phyloP scores from a whole-genome alignment of 2,797 vertebrate genomes.

The Cephalopachus bancanus region DNA sequence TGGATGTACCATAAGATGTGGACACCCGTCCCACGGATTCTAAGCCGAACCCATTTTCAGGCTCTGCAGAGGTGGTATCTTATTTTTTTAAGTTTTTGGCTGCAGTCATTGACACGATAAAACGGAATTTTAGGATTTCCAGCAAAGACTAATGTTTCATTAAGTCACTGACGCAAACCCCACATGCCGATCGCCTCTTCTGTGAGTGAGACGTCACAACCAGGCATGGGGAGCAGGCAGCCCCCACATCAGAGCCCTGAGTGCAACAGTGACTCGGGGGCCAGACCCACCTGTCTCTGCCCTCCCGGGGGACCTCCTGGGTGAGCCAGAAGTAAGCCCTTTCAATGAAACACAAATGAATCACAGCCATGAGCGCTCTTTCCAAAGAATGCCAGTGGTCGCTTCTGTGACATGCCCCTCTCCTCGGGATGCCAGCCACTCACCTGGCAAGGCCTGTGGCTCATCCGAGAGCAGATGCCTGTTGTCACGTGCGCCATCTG shows the following conservation, averaged over 20 bases:
- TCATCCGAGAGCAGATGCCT: slow-evolving; percentile 88
- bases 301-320: no score
- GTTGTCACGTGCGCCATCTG: slow-evolving; percentile 84
- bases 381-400: slow-evolving; percentile 58
- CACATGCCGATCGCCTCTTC: slow-evolving; percentile 68
- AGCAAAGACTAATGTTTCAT: slow-evolving; percentile 28
- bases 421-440: slow-evolving; percentile 86
- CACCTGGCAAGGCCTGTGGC: slow-evolving; percentile 86
- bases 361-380: slow-evolving; percentile 74
- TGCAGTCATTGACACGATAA: slow-evolving; percentile 18
- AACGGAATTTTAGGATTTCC: slow-evolving; percentile 60
- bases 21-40: slow-evolving; percentile 26
- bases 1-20: slow-evolving; percentile 49
- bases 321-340: not conserved
- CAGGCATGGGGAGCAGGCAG: slow-evolving; percentile 62
- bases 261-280: slow-evolving; percentile 62
- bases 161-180: slow-evolving; percentile 67
- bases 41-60: slow-evolving; percentile 32
- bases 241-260: slow-evolving; percentile 49
- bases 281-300: not conserved
- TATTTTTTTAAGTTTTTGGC: slow-evolving; percentile 17
- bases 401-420: slow-evolving; percentile 79
- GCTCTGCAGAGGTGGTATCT: slow-evolving; percentile 26
- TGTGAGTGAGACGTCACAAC: slow-evolving; percentile 6
- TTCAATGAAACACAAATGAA: slow-evolving; percentile 83